Evolutionary conservation across 64 coral and sea anemone genomes (phyloP), one percentile per base, ranked within the genome.

Genomic region (Pocillopora verrucosa): DNA sequence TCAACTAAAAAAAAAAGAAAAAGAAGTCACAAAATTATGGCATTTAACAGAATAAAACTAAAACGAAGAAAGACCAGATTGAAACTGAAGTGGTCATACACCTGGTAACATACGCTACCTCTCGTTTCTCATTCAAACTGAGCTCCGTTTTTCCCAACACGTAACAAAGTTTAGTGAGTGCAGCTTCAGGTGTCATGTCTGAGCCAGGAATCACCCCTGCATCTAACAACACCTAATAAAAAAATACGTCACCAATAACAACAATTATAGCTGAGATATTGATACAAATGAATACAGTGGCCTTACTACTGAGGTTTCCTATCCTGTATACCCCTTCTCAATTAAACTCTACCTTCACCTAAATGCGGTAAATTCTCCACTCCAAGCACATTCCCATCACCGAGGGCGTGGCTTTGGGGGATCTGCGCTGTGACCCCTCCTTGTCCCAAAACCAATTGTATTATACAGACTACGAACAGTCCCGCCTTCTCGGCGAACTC

Each of bases 151-250:
- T 87, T 20, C 90, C 93, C 57, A 98, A 78, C 11, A 98, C 78
- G 51, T 98, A 98, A 0, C 93, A 94, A n/a, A 98, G 89, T 89
- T 98, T 98, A 0, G 96, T 98, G 0, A 98, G 91, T 1, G 93
- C 96, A 37, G 96, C 96, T 60, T 98, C 96, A 26, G 96, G 96
- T 20, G 96, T 98, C 93, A 98, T 98, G 72, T 98, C 96, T 15
- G 96, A 98, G 11, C 96, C 93, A 16, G 96, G 93, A 24, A 98
- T 79, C 20, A 98, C 89, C 45, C 88, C 91, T 19, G 88, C 92
- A 91, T 92, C 90, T 60, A 92, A 58, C 26, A 96, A 77, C 59
- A 95, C 80, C 94, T 95, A 20, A 4, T 57, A 4, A 59, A 82
- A 72, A 22, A 85, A 58, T 19, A 76, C 19, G 24, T 63, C n/a